Evolutionary conservation across 2,888 invertebrate genomes (phyloP), one percentile per base, ranked within the genome.

Genomic region (Dolichopus griseipennis): DNA sequence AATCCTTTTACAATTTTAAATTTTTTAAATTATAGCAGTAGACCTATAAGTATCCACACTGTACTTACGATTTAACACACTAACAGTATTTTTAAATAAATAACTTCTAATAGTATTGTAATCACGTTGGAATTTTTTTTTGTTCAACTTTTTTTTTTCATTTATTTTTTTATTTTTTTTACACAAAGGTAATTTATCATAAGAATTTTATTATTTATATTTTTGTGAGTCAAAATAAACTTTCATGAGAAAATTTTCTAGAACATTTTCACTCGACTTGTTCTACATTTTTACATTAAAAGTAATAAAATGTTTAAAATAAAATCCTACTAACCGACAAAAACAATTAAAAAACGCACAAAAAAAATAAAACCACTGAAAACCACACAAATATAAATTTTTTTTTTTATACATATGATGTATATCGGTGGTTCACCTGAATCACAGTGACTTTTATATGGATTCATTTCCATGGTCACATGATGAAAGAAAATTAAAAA

Each of bases 381-480:
- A 52, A 52, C 52, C 52, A n/a, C 52, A 18, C 1, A 12, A 27
- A 27, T 5, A 52, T 52, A 15, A 52, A n/a, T n/a, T n/a, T n/a
- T n/a, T n/a, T n/a, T 52, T 52, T 52, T 15, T 18, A 18, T 52
- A 52, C n/a, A n/a, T n/a, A 6, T 52, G 27, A 27, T 27, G n/a
- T n/a, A 52, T 15, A 52, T 52, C 52, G 52, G 52, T 52, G 52
- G 52, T 52, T 52, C 52, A 52, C 52, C 52, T 52, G 52, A 52
- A 52, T 52, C 52, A 52, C 15, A 12, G 5, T 52, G n/a, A 52
- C 18, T 52, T 52, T 52, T 52, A 18, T 52, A 52, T 52, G 52
- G 52, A 52, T 52, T 52, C 52, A 52, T 18, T 52, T 52, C 52
- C 52, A 52, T 15, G 52, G 52, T n/a, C 52, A 52, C 52, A 52